These are phyloP conservation scores for Galerucella pusilla DNA, from an alignment of 2,888 invertebrate genomes.

Conservation along the genomic window DNA sequence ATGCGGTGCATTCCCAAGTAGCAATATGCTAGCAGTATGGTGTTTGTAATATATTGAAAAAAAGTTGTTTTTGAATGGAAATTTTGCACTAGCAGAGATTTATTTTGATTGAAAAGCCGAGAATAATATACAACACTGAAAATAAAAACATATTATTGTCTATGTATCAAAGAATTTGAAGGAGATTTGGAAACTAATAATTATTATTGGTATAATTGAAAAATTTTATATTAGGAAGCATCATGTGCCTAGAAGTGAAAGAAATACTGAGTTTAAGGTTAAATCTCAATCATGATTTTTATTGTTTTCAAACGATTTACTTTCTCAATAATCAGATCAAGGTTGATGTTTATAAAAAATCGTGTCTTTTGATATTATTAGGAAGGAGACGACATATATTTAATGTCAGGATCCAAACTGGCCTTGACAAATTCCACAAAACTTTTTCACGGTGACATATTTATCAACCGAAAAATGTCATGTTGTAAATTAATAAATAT, in stretches of 20 bases:
- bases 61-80: too few relatives aligned
- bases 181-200: background rate
- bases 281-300: background rate
- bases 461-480: background rate
- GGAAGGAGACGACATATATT: background rate
- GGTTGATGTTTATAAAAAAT: background rate
- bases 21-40: too few relatives aligned
- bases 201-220: background rate
- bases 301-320: background rate
- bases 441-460: background rate
- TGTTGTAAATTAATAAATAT: too few relatives aligned
- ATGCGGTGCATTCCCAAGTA: too few relatives aligned
- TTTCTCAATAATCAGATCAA: background rate
- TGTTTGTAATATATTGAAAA: too few relatives aligned
- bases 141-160: slow-evolving; percentile 1
- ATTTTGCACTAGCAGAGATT: background rate
- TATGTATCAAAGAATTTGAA: background rate
- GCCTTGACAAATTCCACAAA: background rate
- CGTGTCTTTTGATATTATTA: background rate
- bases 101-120: background rate
- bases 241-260: background rate
- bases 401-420: background rate
- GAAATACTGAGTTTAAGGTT: background rate
- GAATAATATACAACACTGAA: background rate
- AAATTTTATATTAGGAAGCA: background rate